Base-by-base conservation (phyloP, 2,113 vertebrate species). In the Spea bombifrons region DNA sequence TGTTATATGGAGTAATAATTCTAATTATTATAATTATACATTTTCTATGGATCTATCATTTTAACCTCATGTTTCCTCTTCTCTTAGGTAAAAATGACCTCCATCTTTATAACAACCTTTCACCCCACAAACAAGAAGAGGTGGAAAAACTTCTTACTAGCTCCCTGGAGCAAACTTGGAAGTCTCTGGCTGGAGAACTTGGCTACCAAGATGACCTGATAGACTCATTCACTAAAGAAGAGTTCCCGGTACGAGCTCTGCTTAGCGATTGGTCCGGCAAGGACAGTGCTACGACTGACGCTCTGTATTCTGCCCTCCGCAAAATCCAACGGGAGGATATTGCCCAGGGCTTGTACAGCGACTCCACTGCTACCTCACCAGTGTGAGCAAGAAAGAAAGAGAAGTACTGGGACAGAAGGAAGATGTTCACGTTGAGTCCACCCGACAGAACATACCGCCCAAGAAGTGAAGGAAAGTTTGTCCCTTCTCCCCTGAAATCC, bases 181-280 rank as follows among this genome's bases (percentile, higher is more conserved):
- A 92, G 86, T 93, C 88, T 85, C 89, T 99, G 87, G 97, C 97
- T 0, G 93, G 90, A 0, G 93, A 97, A 84, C 90, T 99, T 83
- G 97, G 97, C 69, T 99, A 98, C 84, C 91, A 93, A 78, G 94
- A 96, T 30, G 94, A 96, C 71, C 91, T 94, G 65, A 95, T 98
- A 48, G 94, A 93, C 73, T 90, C 91, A 81, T 97, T 99, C 89
- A 89, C 88, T 0, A 90, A 89, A 13, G 94, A 96, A 65, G 94
- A 95, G 72, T 88, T 90, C 2, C 97, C 97, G 0, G 92, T 93
- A 50, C 89, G 90, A 0, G 95, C 97, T 0, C 90, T 99, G 52
- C 93, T 99, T 52, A 90, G 91, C 0, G 94, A 95, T 86, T 99
- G 97, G 97, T 92, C 92, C 0, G 75, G 87, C 84, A 95, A 94